Percentiles rank a stretch among this genome's conserved stretches.
Evolutionary conservation across 53 echinoderm and acorn worm genomes (phyloP).

Genomic region (Antedon mediterranea): DNA sequence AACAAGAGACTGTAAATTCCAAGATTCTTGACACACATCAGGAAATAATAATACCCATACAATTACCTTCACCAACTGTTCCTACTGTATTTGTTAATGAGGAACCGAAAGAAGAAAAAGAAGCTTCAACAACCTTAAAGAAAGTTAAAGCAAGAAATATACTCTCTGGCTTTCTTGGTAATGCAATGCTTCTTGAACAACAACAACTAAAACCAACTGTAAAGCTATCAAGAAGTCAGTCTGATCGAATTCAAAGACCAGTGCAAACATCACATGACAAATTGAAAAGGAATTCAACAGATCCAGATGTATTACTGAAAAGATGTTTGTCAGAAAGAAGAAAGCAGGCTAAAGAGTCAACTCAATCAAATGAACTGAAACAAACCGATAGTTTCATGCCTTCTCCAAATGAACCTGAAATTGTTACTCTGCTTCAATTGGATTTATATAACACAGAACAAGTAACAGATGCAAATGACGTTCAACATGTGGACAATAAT

Average conservation of each 20-base stretch:
- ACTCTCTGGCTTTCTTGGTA: not conserved
- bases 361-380: not conserved
- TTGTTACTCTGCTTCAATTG: too few species aligned
- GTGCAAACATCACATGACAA: not conserved
- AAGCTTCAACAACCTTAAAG: not conserved
- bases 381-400: not conserved
- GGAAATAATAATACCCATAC: not conserved
- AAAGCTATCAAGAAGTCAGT: not conserved
- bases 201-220: not conserved
- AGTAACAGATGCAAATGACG: too few species aligned
- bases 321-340: not conserved
- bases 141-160: not conserved
- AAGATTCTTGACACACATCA: not conserved
- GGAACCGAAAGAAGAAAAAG: not conserved
- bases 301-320: not conserved
- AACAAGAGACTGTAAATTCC: not conserved
- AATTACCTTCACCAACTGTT: not conserved
- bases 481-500: not conserved
- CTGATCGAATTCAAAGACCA: not conserved
- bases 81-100: not conserved
- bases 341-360: not conserved
- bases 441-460: too few species aligned
- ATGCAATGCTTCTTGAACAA: not conserved
- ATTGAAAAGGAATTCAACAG: not conserved
- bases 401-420: too few species aligned